A percentile compares a stretch with the other conserved stretches of the same genome.
These are phyloP conservation scores for Oscheius sp. DNA, from an alignment of 2,888 invertebrate species.

Conservation along the genomic window DNA sequence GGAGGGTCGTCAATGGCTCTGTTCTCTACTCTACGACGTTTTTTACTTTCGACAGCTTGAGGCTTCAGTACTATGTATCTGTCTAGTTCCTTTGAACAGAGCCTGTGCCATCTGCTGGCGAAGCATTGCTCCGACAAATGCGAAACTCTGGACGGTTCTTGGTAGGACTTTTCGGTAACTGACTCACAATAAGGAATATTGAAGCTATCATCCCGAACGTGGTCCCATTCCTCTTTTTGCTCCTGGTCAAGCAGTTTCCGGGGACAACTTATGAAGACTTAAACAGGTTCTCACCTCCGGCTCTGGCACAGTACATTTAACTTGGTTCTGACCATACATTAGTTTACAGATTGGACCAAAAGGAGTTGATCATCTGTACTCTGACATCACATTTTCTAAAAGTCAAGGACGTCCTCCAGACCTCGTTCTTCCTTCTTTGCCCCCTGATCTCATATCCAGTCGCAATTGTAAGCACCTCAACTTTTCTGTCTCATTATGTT, in stretches of 20 bases:
- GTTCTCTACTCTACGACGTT: constrained; percentile 20
- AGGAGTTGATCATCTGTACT: constrained; percentile 23
- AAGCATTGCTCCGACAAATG: constrained; percentile 28
- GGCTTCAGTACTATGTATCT: constrained; percentile 30
- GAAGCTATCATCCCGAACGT: constrained; percentile 34
- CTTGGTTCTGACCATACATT: not conserved
- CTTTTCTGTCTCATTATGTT: not conserved
- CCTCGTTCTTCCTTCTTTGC: constrained; percentile 29
- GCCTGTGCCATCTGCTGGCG: constrained; percentile 36
- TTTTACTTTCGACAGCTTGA: constrained; percentile 35
- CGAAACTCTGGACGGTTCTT: constrained; percentile 24
- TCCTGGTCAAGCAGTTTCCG: constrained; percentile 4
- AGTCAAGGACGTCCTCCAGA: constrained; percentile 16
- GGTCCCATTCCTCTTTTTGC: constrained; percentile 15
- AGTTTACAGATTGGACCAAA: constrained; percentile 1
- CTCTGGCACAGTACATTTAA: not conserved
- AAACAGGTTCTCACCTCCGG: not conserved
- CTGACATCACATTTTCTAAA: constrained; percentile 20
- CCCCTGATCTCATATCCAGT: constrained; percentile 33
- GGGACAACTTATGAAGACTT: constrained; percentile 15
- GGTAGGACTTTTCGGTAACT: not conserved
- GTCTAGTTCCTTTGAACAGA: constrained; percentile 30
- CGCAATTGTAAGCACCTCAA: constrained; percentile 10
- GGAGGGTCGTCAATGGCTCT: constrained; percentile 3
- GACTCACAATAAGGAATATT: not conserved